Percentiles rank a stretch among this genome's conserved stretches.
Conservation (phyloP, 2,888 invertebrate species). For the Callosobruchus maculatus region DNA sequence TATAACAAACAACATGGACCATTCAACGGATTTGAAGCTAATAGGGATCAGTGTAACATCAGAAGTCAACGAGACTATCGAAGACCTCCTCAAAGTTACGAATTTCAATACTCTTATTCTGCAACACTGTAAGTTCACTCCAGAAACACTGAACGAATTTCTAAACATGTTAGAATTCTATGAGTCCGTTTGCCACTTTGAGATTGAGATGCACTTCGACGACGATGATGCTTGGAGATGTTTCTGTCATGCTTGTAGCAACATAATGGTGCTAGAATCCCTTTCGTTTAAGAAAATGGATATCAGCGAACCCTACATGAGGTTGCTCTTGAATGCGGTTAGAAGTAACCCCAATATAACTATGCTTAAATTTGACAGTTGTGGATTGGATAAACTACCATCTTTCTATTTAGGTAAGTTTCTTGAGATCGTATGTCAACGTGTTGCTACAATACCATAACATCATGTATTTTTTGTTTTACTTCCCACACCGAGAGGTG, state of each 20-base stretch:
- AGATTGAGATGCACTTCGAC: slow-evolving; percentile 37
- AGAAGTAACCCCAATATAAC: slow-evolving; percentile 36
- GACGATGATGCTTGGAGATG: slow-evolving; percentile 40
- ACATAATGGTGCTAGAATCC: slow-evolving; percentile 34
- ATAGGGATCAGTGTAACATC: slow-evolving; percentile 36
- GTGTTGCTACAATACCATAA: too few species aligned
- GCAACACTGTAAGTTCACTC: slow-evolving; percentile 38
- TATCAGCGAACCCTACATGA: slow-evolving; percentile 38
- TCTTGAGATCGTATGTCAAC: background rate
- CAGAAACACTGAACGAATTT: slow-evolving; percentile 40
- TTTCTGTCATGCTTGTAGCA: slow-evolving; percentile 37
- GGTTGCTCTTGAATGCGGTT: slow-evolving; percentile 34
- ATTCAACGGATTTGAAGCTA: slow-evolving; percentile 41
- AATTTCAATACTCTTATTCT: slow-evolving; percentile 40
- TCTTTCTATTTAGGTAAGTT: slow-evolving; percentile 40
- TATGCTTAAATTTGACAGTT: slow-evolving; percentile 40
- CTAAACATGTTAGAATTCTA: slow-evolving; percentile 44
- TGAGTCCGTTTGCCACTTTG: slow-evolving; percentile 38
- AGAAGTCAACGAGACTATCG: slow-evolving; percentile 44
- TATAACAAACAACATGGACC: slow-evolving; percentile 41
- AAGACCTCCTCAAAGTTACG: slow-evolving; percentile 40
- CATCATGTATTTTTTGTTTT: too few species aligned
- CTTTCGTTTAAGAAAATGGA: slow-evolving; percentile 39
- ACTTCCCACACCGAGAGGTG: too few species aligned
- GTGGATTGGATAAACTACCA: slow-evolving; percentile 36